Evolutionary conservation across 1,140 invertebrate genomes (phyloP).

Genomic region (Drosophila asahinai): DNA sequence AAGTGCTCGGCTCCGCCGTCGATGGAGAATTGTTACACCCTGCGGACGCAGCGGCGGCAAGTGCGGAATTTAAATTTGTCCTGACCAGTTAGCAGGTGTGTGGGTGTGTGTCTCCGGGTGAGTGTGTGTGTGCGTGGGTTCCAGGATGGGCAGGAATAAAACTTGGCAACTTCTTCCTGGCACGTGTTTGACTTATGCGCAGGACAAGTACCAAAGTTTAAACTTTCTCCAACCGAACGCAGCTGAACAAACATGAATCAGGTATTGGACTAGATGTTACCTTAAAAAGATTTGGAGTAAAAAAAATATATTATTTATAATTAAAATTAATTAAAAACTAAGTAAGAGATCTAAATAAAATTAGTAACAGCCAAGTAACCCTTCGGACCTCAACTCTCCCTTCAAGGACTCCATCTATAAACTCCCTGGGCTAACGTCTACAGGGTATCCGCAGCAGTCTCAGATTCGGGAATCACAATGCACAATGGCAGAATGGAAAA

Average conservation of each 20-base stretch:
- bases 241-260: conserved; percentile 6
- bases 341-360: too few relatives aligned
- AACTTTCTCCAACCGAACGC: conserved; percentile 60
- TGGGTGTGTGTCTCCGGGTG: conserved; percentile 23
- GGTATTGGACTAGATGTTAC: background rate
- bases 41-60: conserved; percentile 50
- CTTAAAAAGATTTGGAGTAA: background rate
- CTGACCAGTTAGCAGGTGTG: conserved; percentile 64
- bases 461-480: conserved; percentile 50
- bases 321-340: too few relatives aligned
- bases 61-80: conserved; percentile 67
- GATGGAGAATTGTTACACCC: conserved; percentile 70
- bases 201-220: conserved; percentile 70
- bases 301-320: too few relatives aligned
- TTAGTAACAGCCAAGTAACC: too few relatives aligned
- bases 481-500: conserved; percentile 56
- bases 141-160: conserved; percentile 38
- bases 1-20: conserved; percentile 9
- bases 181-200: conserved; percentile 79
- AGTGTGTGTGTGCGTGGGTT: conserved; percentile 14
- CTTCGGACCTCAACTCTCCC: too few relatives aligned
- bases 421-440: conserved; percentile 4
- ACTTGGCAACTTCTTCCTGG: conserved; percentile 58
- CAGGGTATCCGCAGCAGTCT: conserved; percentile 26
- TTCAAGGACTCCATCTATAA: too few relatives aligned